These are phyloP conservation scores for Pipa parva DNA, from an alignment of 2,113 vertebrate species.

Conservation along the genomic window DNA sequence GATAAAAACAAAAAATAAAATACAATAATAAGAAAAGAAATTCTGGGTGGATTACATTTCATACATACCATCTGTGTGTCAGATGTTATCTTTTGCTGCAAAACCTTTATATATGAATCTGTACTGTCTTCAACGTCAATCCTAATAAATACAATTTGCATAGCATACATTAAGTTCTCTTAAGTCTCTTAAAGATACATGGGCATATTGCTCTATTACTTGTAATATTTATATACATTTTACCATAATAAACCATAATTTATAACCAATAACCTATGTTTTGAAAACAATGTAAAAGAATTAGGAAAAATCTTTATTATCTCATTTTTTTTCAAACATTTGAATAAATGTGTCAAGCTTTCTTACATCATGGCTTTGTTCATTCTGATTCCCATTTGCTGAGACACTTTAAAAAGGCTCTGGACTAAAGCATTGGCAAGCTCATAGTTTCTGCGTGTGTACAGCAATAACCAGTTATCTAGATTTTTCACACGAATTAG, in stretches of 20 bases:
- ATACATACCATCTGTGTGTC: conserved; percentile 19
- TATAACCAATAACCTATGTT: too few relatives aligned
- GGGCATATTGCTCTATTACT: too few relatives aligned
- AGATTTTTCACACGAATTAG: conserved; percentile 68
- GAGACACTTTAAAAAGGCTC: conserved; percentile 73
- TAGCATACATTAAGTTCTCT: too few relatives aligned
- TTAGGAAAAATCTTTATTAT: too few relatives aligned
- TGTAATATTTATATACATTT: too few relatives aligned
- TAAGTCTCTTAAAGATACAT: too few relatives aligned
- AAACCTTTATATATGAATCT: conserved; percentile 15
- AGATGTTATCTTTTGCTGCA: conserved; percentile 15
- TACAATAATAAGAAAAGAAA: too few relatives aligned
- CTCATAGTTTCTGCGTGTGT: conserved; percentile 65
- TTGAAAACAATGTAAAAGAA: too few relatives aligned
- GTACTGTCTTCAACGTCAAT: conserved; percentile 24
- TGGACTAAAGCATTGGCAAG: conserved; percentile 71
- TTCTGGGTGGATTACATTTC: too few relatives aligned
- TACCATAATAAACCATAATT: too few relatives aligned
- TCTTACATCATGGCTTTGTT: conserved; percentile 75
- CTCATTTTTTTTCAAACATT: too few relatives aligned
- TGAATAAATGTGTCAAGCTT: background rate
- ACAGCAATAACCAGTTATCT: conserved; percentile 79
- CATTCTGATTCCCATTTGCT: conserved; percentile 74
- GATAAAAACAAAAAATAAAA: too few relatives aligned
- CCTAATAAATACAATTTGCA: background rate